Evolutionary conservation across 2,113 vertebrate species (phyloP).

Genomic region (Xyrauchen texanus): DNA sequence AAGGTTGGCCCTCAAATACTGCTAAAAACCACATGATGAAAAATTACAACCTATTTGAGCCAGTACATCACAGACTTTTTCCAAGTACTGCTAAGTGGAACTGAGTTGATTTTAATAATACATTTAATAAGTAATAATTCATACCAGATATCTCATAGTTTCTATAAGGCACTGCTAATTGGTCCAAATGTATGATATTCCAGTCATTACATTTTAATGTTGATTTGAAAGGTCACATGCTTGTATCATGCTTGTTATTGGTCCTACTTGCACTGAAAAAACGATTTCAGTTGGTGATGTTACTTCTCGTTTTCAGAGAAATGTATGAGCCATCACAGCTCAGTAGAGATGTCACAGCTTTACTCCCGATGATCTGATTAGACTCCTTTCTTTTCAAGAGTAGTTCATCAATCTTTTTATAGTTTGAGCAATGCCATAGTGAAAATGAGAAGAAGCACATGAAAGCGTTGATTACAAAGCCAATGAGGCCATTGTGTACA

Average conservation of each 20-base stretch:
- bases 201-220: background rate
- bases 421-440: conserved; percentile 89
- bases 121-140: conserved; percentile 46
- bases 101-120: background rate
- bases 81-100: background rate
- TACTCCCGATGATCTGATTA: conserved; percentile 64
- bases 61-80: background rate
- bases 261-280: conserved; percentile 1
- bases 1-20: background rate
- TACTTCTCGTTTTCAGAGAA: conserved; percentile 4
- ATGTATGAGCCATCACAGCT: conserved; percentile 49
- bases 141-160: conserved; percentile 20
- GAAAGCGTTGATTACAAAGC: conserved; percentile 85
- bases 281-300: too few relatives aligned
- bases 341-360: conserved; percentile 63
- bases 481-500: conserved; percentile 63
- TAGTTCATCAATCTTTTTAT: conserved; percentile 98
- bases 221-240: background rate
- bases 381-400: conserved; percentile 85
- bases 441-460: conserved; percentile 91
- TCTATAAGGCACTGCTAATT: conserved; percentile 23
- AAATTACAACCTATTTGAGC: background rate
- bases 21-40: background rate
- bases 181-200: conserved; percentile 20
- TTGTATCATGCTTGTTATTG: background rate